These are phyloP conservation scores for Halcyon malimbica DNA, from an alignment of 2,113 vertebrate species.

Conservation along the genomic window DNA sequence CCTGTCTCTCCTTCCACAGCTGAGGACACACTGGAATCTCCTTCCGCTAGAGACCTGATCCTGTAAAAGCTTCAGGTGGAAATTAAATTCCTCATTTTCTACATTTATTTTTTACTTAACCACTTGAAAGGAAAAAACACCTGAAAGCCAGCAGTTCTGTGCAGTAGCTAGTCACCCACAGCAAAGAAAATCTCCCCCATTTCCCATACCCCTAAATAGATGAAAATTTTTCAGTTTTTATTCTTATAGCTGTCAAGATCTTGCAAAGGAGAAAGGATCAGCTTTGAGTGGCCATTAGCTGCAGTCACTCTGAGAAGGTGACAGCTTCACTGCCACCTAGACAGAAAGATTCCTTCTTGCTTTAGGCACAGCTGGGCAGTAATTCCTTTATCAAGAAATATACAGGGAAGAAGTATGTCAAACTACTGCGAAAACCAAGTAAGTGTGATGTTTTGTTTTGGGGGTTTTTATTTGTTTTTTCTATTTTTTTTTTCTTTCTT, in stretches of 20 bases:
- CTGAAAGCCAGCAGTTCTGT: background rate
- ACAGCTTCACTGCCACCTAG: background rate
- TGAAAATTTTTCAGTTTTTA: background rate
- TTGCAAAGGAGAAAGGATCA: background rate
- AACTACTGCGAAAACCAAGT: background rate
- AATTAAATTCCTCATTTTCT: background rate
- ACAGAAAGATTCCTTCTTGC: background rate
- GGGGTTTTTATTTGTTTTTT: background rate
- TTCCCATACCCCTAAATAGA: background rate
- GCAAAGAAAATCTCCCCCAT: background rate
- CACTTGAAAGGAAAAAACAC: background rate
- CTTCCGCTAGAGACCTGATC: background rate
- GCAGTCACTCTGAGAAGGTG: background rate
- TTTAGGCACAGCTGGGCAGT: background rate
- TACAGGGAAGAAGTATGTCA: background rate
- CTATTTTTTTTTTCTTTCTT: background rate
- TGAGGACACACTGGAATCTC: background rate
- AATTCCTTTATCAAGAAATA: background rate
- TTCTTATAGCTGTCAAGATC: background rate
- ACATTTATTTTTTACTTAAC: background rate
- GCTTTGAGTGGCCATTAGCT: background rate
- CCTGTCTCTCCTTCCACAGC: constrained; percentile 10
- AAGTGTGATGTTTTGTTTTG: background rate
- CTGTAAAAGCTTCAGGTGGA: background rate
- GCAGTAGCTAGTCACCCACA: background rate